Evolutionary conservation across 1,140 invertebrate genomes (phyloP), one percentile per base, ranked within the genome.

Genomic region (Drosophila triauraria): DNA sequence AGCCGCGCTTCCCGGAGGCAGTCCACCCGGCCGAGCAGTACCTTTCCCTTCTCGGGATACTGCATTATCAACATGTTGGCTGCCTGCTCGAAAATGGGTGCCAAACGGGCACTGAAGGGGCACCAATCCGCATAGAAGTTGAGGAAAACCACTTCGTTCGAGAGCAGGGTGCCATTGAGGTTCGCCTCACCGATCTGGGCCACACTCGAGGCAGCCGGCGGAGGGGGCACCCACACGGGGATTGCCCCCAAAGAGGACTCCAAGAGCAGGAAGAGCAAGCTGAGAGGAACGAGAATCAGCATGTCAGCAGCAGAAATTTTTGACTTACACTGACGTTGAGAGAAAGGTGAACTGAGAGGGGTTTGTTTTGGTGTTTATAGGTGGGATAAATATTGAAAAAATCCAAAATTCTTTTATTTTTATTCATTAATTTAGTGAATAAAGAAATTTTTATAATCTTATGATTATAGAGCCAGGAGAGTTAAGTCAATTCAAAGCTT

Each of bases 111-210:
- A 17, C 82, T 86, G 9, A 86, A 86, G 13, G 38, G 59, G 43
- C 82, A 86, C 82, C 82, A 86, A 12, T 88, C 65, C n/a, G 83
- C 83, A 60, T 86, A 80, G 46, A 87, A 87, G 43, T 87, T 80
- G 12, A 82, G 38, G 3, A 87, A 80, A 5, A 82, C 68, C 48
- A 87, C 62, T 47, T 87, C 71, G 25, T 75, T 32, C 1, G 60
- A 30, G 7, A 32, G 20, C 50, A 87, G 10, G 1, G 64, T 80
- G 13, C 20, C 47, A 10, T 80, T 78, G 8, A 82, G 61, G 40
- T 87, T 87, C 1, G 42, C n/a, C 27, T 44, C 15, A 3, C 25
- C 68, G 17, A 86, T 58, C 53, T 82, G 65, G 38, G 51, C 15
- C 20, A 85, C 68, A 57, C 46, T 51, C 38, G 65, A 40, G 32